These are phyloP conservation scores for Cabera pusaria DNA, from an alignment of 2,888 invertebrate genomes.

Conservation along the genomic window DNA sequence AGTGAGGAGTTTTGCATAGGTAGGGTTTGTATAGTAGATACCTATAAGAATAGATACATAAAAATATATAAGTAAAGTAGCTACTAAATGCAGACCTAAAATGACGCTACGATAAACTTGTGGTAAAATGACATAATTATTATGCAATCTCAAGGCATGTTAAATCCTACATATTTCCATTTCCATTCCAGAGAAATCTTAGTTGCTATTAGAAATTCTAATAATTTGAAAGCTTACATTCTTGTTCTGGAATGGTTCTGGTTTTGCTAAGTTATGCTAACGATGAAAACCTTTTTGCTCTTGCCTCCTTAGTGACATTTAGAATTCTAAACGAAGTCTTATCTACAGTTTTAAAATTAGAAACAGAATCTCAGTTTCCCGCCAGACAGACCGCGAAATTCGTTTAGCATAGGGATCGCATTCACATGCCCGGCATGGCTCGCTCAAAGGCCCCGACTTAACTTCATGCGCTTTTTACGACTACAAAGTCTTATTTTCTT, in stretches of 20 bases:
- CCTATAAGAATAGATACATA: too few species aligned
- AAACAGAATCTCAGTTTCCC: slow-evolving; percentile 28
- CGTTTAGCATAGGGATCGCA: slow-evolving; percentile 33
- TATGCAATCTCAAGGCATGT: too few species aligned
- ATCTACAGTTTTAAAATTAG: slow-evolving; percentile 27
- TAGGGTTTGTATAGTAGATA: too few species aligned
- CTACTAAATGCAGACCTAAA: too few species aligned
- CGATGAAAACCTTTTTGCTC: slow-evolving; percentile 22
- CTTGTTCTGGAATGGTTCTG: slow-evolving; percentile 2
- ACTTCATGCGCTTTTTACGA: slow-evolving; percentile 48
- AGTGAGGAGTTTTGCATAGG: too few species aligned
- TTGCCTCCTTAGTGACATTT: slow-evolving; percentile 16
- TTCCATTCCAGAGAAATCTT: too few species aligned
- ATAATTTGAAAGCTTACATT: too few species aligned
- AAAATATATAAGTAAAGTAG: too few species aligned
- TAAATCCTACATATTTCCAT: too few species aligned
- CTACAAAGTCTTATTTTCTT: slow-evolving; percentile 43
- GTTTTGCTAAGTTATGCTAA: slow-evolving; percentile 3
- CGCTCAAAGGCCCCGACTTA: slow-evolving; percentile 40
- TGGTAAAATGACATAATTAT: too few species aligned
- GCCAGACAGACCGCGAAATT: slow-evolving; percentile 26
- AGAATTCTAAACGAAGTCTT: slow-evolving; percentile 15
- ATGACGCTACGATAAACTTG: too few species aligned
- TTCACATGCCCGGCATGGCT: slow-evolving; percentile 27
- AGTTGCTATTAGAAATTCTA: too few species aligned